Percentiles rank a stretch among this genome's conserved stretches.
phyloP scores from a whole-genome alignment of 1,140 invertebrate species.

The Heliothis virescens region DNA sequence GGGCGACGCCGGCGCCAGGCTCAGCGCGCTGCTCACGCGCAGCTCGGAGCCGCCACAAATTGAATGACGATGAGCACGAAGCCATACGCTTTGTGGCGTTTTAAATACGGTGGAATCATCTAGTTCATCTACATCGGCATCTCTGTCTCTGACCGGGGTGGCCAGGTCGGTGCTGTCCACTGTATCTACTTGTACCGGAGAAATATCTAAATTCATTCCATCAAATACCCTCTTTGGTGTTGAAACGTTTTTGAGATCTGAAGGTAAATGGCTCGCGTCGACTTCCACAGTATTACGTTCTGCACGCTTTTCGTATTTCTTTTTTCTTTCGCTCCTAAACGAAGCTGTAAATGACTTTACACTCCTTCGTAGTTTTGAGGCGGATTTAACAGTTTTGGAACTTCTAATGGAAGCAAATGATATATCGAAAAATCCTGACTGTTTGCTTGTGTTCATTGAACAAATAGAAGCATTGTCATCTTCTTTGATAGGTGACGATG shows the following conservation, averaged over 20 bases:
- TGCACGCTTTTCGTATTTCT: constrained; percentile 82
- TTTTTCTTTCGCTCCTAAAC: constrained; percentile 85
- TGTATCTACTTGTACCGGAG: constrained; percentile 81
- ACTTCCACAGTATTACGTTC: constrained; percentile 80
- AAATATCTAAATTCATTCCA: constrained; percentile 81
- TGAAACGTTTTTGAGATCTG: constrained; percentile 73
- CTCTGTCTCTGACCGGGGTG: constrained; percentile 59
- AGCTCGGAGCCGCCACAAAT: constrained; percentile 69
- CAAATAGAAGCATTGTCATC: constrained; percentile 83
- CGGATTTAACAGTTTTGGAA: constrained; percentile 83
- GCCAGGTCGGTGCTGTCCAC: constrained; percentile 77
- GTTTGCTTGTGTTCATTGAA: constrained; percentile 83
- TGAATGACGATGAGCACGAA: constrained; percentile 70
- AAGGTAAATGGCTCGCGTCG: constrained; percentile 70
- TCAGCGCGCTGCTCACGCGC: constrained; percentile 49
- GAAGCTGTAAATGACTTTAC: constrained; percentile 85
- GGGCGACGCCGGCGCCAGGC: constrained; percentile 44
- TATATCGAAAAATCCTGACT: constrained; percentile 85
- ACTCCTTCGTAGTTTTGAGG: constrained; percentile 82
- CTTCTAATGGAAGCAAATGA: constrained; percentile 83
- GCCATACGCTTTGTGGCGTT: constrained; percentile 77
- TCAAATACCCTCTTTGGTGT: constrained; percentile 78
- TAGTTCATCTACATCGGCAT: constrained; percentile 71
- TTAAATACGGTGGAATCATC: constrained; percentile 79
- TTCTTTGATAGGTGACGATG: constrained; percentile 82